Evolutionary conservation across 1,140 invertebrate genomes (phyloP).

Genomic region (Mesaphorura yosii): DNA sequence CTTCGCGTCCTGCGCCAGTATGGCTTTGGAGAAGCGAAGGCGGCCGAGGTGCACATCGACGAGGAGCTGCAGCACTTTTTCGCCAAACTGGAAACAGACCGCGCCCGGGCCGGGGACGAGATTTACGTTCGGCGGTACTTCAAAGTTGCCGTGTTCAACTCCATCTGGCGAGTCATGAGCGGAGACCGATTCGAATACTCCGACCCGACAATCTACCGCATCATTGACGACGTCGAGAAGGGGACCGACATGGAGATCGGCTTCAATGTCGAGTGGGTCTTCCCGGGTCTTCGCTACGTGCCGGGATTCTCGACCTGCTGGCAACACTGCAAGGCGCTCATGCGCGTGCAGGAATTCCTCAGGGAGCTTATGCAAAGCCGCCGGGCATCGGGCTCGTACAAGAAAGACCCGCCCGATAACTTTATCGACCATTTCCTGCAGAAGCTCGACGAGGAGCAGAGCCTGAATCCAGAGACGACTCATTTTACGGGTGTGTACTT

Average conservation of each 20-base stretch:
- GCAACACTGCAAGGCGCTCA: constrained; percentile 1
- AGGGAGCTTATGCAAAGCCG: constrained; percentile 12
- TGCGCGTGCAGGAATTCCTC: too few relatives aligned
- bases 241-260: neutral
- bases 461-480: neutral
- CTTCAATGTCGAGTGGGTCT: neutral
- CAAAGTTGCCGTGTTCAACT: neutral
- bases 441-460: constrained; percentile 30
- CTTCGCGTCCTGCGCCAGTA: constrained; percentile 3
- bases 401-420: constrained; percentile 35
- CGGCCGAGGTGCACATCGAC: neutral
- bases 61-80: constrained; percentile 7
- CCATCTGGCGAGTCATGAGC: constrained; percentile 1
- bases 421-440: constrained; percentile 39
- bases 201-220: neutral
- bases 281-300: neutral
- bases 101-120: constrained; percentile 1
- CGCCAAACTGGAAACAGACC: constrained; percentile 3
- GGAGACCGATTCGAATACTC: neutral
- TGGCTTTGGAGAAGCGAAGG: constrained; percentile 7
- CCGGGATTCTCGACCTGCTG: neutral
- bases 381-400: constrained; percentile 8
- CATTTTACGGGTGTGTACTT: neutral
- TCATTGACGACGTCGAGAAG: constrained; percentile 1
- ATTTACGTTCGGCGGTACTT: neutral